Conservation (phyloP, 1,140 invertebrate species). For the Calosoma granatense region DNA sequence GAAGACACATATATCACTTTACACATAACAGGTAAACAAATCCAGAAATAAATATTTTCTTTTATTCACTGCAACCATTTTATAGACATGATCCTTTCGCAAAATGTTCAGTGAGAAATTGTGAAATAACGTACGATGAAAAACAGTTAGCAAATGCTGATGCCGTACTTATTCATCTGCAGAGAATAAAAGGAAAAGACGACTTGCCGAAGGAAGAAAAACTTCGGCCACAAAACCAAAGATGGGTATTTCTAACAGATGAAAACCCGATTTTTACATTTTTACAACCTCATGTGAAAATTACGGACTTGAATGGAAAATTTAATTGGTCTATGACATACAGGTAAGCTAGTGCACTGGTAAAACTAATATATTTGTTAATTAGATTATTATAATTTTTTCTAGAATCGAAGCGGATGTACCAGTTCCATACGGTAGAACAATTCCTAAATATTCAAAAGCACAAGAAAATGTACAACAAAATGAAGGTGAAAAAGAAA, state of each 20-base stretch:
- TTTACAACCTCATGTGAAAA: slow-evolving; percentile 26
- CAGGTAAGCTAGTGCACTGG: slow-evolving; percentile 29
- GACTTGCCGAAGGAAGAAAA: slow-evolving; percentile 31
- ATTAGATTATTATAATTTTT: slow-evolving; percentile 17
- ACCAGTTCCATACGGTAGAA: slow-evolving; percentile 56
- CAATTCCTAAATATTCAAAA: slow-evolving; percentile 27
- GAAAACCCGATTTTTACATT: slow-evolving; percentile 48
- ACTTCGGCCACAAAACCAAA: slow-evolving; percentile 33
- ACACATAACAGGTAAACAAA: slow-evolving; percentile 17
- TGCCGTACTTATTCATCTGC: slow-evolving; percentile 47
- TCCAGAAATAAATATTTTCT: slow-evolving; percentile 7
- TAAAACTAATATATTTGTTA: not conserved
- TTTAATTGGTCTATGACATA: slow-evolving; percentile 77
- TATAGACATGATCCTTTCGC: slow-evolving; percentile 42
- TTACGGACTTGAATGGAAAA: slow-evolving; percentile 41
- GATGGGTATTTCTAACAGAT: slow-evolving; percentile 51
- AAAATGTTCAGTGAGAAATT: slow-evolving; percentile 44
- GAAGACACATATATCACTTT: slow-evolving; percentile 27
- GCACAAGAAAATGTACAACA: slow-evolving; percentile 15
- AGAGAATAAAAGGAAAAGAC: slow-evolving; percentile 31
- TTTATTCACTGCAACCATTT: too few species aligned
- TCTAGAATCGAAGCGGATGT: slow-evolving; percentile 52
- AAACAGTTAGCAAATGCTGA: slow-evolving; percentile 36
- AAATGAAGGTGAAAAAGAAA: slow-evolving; percentile 23
- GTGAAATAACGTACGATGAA: slow-evolving; percentile 38